Evolutionary conservation across 2,113 vertebrate species (phyloP).

Genomic region (Caretta caretta): DNA sequence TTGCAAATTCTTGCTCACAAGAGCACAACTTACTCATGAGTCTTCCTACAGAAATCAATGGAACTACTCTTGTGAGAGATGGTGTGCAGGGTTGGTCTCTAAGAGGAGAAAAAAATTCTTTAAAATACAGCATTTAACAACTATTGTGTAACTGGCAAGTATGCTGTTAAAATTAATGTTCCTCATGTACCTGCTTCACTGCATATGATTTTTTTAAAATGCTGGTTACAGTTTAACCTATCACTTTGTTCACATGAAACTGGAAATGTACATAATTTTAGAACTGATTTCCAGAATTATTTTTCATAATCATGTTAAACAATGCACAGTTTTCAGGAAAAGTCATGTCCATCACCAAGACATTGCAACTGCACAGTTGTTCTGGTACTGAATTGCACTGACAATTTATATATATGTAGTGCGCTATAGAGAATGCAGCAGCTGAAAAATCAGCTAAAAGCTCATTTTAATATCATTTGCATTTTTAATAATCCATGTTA

Average conservation of each 20-base stretch:
- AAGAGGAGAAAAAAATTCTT: neutral
- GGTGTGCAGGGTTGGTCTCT: neutral
- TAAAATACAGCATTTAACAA: neutral
- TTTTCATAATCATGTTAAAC: neutral
- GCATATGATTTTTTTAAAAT: neutral
- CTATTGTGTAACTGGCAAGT: neutral
- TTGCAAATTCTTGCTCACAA: conserved; percentile 30
- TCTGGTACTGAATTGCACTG: neutral
- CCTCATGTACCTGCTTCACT: neutral
- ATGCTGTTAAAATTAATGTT: neutral
- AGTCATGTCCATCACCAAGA: neutral
- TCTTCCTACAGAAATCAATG: neutral
- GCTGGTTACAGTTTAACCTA: neutral
- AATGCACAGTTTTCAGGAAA: neutral
- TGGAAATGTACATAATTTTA: neutral
- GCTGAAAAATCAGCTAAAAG: neutral
- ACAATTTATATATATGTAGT: neutral
- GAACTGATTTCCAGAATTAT: neutral
- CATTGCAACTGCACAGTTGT: neutral
- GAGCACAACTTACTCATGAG: neutral
- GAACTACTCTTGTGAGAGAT: neutral
- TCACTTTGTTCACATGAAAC: neutral
- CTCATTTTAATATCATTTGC: neutral
- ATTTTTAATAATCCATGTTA: neutral
- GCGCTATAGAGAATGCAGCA: neutral